Conservation (phyloP, 1,140 invertebrate genomes). For the Drosophila willistoni region DNA sequence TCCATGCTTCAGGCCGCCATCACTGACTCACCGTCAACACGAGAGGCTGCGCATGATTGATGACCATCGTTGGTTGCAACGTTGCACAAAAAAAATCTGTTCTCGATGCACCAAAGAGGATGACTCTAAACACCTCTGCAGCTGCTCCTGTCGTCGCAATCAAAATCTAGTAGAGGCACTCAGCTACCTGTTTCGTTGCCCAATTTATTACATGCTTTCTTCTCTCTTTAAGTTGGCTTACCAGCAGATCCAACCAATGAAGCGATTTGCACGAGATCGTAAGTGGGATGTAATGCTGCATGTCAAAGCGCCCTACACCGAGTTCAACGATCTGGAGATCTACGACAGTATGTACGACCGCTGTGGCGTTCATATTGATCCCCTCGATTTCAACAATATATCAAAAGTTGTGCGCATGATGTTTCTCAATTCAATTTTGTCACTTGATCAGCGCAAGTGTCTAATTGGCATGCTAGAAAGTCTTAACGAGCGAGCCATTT, state of each 20-base stretch:
- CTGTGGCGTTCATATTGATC: constrained; percentile 52
- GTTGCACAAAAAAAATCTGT: constrained; percentile 6
- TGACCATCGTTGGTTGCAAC: constrained; percentile 26
- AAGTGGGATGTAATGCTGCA: constrained; percentile 56
- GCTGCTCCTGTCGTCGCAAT: constrained; percentile 36
- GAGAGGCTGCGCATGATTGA: neutral
- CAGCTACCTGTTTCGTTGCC: constrained; percentile 40
- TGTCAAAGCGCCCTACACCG: constrained; percentile 52
- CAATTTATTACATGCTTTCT: constrained; percentile 32
- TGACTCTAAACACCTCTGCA: neutral
- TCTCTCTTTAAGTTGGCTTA: constrained; percentile 45
- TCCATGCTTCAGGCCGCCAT: neutral
- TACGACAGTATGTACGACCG: constrained; percentile 69
- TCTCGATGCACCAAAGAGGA: neutral
- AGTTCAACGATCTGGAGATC: constrained; percentile 57
- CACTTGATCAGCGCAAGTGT: constrained; percentile 30
- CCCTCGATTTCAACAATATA: constrained; percentile 40
- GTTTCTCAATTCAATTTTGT: constrained; percentile 38
- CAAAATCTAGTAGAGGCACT: constrained; percentile 54
- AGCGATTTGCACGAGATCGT: constrained; percentile 23
- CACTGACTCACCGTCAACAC: neutral
- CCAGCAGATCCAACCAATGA: constrained; percentile 29
- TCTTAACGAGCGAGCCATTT: constrained; percentile 30
- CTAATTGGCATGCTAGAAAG: constrained; percentile 36
- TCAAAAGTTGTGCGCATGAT: constrained; percentile 56